Percentiles rank a stretch among this genome's conserved stretches.
These are phyloP conservation scores for Zaprionus camerounensis DNA, from an alignment of 1,140 invertebrate genomes.

Conservation along the genomic window DNA sequence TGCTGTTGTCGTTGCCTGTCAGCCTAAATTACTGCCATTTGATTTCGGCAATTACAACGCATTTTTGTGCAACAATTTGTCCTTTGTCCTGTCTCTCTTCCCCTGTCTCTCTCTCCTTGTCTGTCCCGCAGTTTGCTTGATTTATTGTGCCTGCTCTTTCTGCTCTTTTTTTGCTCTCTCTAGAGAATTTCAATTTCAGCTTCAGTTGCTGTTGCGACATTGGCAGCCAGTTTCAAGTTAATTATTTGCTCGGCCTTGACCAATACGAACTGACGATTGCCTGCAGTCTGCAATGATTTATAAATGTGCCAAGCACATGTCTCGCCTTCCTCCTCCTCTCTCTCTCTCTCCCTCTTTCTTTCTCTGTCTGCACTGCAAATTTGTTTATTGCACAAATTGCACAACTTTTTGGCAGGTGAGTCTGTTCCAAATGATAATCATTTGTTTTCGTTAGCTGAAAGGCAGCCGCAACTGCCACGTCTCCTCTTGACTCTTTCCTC, in stretches of 20 bases:
- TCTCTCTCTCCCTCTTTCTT: background rate
- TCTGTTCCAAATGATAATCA: constrained; percentile 67
- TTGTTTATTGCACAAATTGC: constrained; percentile 43
- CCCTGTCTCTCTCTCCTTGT: constrained; percentile 3
- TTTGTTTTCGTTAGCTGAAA: constrained; percentile 69
- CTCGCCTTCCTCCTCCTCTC: background rate
- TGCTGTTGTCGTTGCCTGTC: constrained; percentile 53
- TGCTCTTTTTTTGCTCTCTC: constrained; percentile 18
- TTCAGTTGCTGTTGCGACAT: constrained; percentile 46
- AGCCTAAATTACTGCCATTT: constrained; percentile 78
- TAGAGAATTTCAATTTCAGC: constrained; percentile 70
- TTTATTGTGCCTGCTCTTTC: constrained; percentile 34
- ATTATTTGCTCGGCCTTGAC: constrained; percentile 72
- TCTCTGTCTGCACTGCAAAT: constrained; percentile 10
- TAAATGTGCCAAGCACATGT: constrained; percentile 12
- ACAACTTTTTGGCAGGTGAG: constrained; percentile 30
- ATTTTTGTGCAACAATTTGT: constrained; percentile 79
- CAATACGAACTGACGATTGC: constrained; percentile 49
- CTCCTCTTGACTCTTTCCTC: background rate
- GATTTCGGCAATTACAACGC: constrained; percentile 81
- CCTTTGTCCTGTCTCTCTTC: constrained; percentile 26
- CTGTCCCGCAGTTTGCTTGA: constrained; percentile 36
- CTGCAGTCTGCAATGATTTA: constrained; percentile 60
- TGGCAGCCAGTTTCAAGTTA: constrained; percentile 69
- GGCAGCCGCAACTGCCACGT: background rate